Base-by-base conservation (phyloP, 2,888 invertebrate species). In the Beris chalybata region DNA sequence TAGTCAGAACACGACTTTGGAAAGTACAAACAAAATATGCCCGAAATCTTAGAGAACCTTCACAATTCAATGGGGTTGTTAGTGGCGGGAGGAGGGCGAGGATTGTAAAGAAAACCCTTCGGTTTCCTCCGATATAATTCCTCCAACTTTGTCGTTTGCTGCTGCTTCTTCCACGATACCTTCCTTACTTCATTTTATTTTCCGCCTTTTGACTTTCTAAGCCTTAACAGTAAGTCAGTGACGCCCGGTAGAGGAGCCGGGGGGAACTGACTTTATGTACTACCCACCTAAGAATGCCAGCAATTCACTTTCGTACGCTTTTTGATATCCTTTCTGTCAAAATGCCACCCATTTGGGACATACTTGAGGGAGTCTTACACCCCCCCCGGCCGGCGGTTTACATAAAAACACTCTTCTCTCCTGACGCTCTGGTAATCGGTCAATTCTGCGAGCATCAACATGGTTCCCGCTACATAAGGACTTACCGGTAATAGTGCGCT, bases 181-280 rank as follows among this genome's bases (percentile, higher is more conserved):
- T 63, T 53, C 43, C 22, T 13, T 43, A 54, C 54, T 65, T 57
- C 50, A 65, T 50, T 65, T 65, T 65, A 65, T 65, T 65, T 65
- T 65, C 65, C 65, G 65, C 65, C 52, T 65, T 65, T 65, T 65
- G 57, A 65, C 57, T 65, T 65, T 22, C 29, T 50, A 61, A 61
- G 52, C 22, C 50, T 61, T 52, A 50, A 50, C 61, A 50, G 61
- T 22, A 1, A 22, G 22, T 22, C 22, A 22, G 22, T 22, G 22
- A 22, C 22, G 22, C 22, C 52, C 50, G 52, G 38, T 32, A 38
- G 52, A 29, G 50, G 52, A 58, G 15, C 2, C 38, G 43, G 61
- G 43, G 58, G 12, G 6, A 2, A n/a, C 30, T 30, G 30, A 12
- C 58, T 12, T 44, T 56, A 47, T 12, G 45, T 15, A 43, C 43